A percentile compares a stretch with the other conserved stretches of the same genome.
These are phyloP conservation scores for Rambutsinella grinnellia DNA, from an alignment of 2,888 invertebrate genomes.

Conservation along the genomic window DNA sequence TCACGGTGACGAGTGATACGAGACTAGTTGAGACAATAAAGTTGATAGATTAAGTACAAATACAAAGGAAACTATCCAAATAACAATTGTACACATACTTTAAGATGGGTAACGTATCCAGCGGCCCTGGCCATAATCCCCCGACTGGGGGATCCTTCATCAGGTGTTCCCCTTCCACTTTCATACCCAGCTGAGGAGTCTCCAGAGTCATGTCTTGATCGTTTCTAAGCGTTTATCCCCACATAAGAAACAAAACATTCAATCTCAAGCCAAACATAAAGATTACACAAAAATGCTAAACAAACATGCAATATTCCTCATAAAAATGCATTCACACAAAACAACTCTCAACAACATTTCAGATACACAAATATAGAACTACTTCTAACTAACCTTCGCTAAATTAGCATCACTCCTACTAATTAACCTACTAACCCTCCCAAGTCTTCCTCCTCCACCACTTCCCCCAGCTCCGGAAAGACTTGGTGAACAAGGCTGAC, in stretches of 20 bases:
- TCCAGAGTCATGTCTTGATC: slow-evolving; percentile 61
- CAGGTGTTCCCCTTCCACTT: slow-evolving; percentile 23
- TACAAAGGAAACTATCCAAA: not conserved
- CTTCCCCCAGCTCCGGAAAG: slow-evolving; percentile 31
- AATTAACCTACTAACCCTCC: slow-evolving; percentile 62
- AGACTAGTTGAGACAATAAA: no score
- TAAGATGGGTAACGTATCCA: slow-evolving; percentile 65
- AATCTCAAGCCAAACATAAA: not conserved
- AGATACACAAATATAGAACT: not conserved
- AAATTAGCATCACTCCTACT: slow-evolving; percentile 66
- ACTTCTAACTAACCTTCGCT: slow-evolving; percentile 46
- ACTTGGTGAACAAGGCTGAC: slow-evolving; percentile 41
- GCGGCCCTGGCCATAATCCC: slow-evolving; percentile 63
- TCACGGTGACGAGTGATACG: slow-evolving; percentile 63
- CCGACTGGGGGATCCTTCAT: slow-evolving; percentile 58
- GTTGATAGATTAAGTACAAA: no score
- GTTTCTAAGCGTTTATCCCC: slow-evolving; percentile 26
- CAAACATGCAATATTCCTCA: not conserved
- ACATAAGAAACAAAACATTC: not conserved
- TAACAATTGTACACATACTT: slow-evolving; percentile 49
- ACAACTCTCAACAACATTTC: not conserved
- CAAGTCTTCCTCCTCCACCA: slow-evolving; percentile 53
- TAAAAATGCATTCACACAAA: not conserved
- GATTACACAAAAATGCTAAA: not conserved
- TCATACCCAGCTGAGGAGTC: slow-evolving; percentile 50